Percentiles rank a stretch among this genome's conserved stretches.
These are phyloP conservation scores for Oconnorella tubifera DNA, from an alignment of 2,888 invertebrate genomes.

Conservation along the genomic window DNA sequence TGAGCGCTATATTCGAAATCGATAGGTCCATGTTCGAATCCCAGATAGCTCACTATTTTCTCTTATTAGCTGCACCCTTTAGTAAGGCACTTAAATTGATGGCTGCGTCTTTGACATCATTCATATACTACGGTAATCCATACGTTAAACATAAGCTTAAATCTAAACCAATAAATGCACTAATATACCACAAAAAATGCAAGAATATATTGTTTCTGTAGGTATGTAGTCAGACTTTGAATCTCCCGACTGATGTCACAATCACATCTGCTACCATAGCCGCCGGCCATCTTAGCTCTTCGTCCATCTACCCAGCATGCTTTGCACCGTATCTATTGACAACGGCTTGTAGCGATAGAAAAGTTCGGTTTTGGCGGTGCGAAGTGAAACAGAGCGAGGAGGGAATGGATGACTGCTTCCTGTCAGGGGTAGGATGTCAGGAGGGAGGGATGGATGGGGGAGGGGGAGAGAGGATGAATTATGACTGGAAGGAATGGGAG, in stretches of 20 bases:
- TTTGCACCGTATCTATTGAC: conserved; percentile 93
- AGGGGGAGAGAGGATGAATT: conserved; percentile 47
- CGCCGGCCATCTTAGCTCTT: conserved; percentile 93
- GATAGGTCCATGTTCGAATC: too few relatives aligned
- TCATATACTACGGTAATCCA: too few relatives aligned
- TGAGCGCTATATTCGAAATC: too few relatives aligned
- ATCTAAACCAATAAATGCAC: background rate
- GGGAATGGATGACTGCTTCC: too few relatives aligned
- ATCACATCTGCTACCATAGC: conserved; percentile 90
- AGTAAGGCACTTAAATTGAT: too few relatives aligned
- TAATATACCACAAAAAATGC: background rate
- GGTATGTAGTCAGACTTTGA: conserved; percentile 84
- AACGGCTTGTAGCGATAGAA: conserved; percentile 91
- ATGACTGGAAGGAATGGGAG: conserved; percentile 83
- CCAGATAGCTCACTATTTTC: too few relatives aligned
- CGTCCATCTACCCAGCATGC: conserved; percentile 98
- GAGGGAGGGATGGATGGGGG: too few relatives aligned
- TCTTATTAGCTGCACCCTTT: too few relatives aligned
- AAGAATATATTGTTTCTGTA: conserved; percentile 51
- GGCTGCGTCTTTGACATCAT: too few relatives aligned
- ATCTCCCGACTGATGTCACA: conserved; percentile 83
- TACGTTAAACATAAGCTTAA: too few relatives aligned
- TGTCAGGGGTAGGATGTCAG: too few relatives aligned
- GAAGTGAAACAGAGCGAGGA: conserved; percentile 26
- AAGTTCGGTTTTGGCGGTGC: conserved; percentile 61